Evolutionary conservation across 2,797 vertebrate species (phyloP).

Genomic region (Iguana delicatissima): DNA sequence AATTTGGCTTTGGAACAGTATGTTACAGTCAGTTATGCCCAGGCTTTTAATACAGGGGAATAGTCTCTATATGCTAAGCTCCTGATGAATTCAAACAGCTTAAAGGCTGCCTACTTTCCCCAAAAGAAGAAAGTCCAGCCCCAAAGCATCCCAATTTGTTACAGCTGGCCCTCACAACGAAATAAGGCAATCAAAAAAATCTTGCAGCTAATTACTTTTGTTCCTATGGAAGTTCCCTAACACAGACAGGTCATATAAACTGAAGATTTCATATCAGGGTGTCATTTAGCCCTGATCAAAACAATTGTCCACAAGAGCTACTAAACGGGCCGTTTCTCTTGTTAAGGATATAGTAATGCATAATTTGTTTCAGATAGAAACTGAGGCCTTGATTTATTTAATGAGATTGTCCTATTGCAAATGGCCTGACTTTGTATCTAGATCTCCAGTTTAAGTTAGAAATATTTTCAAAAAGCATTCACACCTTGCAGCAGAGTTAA

Average conservation of each 20-base stretch:
- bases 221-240: not conserved
- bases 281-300: not conserved
- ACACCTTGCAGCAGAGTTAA: constrained; percentile 31
- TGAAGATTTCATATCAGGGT: not conserved
- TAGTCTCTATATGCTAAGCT: not conserved
- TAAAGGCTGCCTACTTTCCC: not conserved
- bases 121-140: not conserved
- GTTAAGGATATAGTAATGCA: not conserved
- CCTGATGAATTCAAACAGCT: not conserved
- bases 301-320: not conserved
- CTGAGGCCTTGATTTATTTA: not conserved
- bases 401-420: not conserved
- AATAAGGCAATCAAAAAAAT: not conserved
- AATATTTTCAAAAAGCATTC: constrained; percentile 44
- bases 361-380: constrained; percentile 5
- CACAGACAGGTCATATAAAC: not conserved
- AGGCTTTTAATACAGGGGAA: not conserved
- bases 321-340: not conserved
- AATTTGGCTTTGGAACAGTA: not conserved
- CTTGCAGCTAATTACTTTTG: not conserved
- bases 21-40: not conserved
- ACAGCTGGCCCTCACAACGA: not conserved
- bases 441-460: not conserved
- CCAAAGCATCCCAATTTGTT: not conserved
- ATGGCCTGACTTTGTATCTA: constrained; percentile 27